These are phyloP conservation scores for Clupea harengus DNA, from an alignment of 2,113 vertebrate genomes.

Conservation along the genomic window DNA sequence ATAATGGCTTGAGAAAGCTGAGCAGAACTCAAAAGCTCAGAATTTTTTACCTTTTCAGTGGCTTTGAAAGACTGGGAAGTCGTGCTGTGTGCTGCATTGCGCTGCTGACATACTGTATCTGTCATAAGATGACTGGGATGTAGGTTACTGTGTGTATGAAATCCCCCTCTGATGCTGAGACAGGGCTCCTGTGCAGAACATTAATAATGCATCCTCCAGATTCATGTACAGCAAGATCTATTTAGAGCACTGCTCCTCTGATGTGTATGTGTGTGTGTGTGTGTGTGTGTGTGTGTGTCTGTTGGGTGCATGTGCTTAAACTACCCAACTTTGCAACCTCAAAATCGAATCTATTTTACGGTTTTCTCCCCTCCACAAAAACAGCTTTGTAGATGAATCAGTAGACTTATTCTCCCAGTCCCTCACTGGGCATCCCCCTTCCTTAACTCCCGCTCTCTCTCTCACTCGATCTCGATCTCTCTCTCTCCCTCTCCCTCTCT, in stretches of 20 bases:
- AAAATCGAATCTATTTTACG: not conserved
- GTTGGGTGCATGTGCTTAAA: not conserved
- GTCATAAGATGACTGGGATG: slow-evolving; percentile 41
- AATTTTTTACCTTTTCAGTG: not conserved
- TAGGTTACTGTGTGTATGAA: slow-evolving; percentile 44
- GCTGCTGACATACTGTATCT: not conserved
- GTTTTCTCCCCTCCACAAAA: not conserved
- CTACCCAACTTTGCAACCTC: not conserved
- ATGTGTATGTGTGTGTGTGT: slow-evolving; percentile 16
- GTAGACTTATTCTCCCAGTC: not conserved
- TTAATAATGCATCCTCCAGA: slow-evolving; percentile 63
- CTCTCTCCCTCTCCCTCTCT: not conserved
- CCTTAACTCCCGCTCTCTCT: not conserved
- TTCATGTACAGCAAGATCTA: slow-evolving; percentile 40
- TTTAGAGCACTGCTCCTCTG: not conserved
- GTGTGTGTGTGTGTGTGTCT: not conserved
- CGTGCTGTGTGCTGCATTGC: not conserved
- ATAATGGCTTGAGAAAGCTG: not conserved
- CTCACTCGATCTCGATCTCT: not conserved
- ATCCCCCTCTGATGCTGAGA: slow-evolving; percentile 41
- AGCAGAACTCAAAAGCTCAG: not conserved
- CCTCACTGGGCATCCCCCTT: not conserved
- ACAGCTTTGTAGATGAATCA: not conserved
- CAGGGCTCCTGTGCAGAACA: slow-evolving; percentile 35
- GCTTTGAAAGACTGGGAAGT: not conserved